Evolutionary conservation across 2,797 vertebrate genomes (phyloP).

Genomic region (Microhierax caerulescens): DNA sequence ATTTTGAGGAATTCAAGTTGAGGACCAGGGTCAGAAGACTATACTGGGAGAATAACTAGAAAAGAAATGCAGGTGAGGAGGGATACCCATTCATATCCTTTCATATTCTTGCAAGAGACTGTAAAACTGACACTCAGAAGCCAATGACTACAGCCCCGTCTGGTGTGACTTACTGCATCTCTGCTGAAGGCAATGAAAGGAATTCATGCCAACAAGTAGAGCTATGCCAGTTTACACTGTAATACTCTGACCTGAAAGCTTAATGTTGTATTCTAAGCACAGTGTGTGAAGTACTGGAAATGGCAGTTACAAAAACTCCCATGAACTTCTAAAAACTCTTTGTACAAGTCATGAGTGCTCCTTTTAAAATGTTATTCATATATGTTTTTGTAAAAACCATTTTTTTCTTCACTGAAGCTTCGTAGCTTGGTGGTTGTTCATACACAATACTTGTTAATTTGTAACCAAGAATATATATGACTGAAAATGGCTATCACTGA

Average conservation of each 20-base stretch:
- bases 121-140: not conserved
- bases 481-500: not conserved
- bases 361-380: not conserved
- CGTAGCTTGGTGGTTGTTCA: not conserved
- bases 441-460: not conserved
- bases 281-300: not conserved
- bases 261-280: not conserved
- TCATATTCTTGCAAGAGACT: not conserved
- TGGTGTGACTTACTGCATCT: not conserved
- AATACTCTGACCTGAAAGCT: not conserved
- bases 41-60: not conserved
- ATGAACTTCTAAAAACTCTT: not conserved
- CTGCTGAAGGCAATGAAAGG: not conserved
- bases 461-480: not conserved
- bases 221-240: not conserved
- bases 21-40: not conserved
- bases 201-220: not conserved
- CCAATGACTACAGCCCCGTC: not conserved
- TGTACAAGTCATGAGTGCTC: not conserved
- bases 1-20: not conserved
- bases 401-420: not conserved
- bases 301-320: not conserved
- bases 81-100: not conserved
- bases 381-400: not conserved
- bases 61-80: not conserved